Percentiles rank a stretch among this genome's conserved stretches.
These are phyloP conservation scores for Drosophila subobscura DNA, from an alignment of 1,140 invertebrate genomes.

Conservation along the genomic window DNA sequence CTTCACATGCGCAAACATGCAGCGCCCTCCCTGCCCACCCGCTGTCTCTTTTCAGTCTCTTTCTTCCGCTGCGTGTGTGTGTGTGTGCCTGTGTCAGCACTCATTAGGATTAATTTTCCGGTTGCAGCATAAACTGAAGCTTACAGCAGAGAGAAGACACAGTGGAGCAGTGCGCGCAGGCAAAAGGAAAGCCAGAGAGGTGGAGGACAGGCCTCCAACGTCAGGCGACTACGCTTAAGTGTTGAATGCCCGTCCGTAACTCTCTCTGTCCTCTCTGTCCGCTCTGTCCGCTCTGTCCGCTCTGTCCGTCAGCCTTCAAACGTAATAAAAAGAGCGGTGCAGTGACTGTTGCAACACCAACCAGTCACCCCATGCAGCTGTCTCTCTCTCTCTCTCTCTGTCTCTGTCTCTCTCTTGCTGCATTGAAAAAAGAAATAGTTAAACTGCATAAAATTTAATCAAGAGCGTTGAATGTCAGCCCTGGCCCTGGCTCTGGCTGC, in stretches of 20 bases:
- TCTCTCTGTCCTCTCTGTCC: slow-evolving; percentile 1
- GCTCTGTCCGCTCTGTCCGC: slow-evolving; percentile 1
- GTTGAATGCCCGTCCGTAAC: slow-evolving; percentile 46
- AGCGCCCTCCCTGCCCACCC: slow-evolving; percentile 20
- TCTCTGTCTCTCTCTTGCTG: neutral
- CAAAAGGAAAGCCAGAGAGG: slow-evolving; percentile 2
- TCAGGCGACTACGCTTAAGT: slow-evolving; percentile 52
- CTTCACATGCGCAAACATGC: slow-evolving; percentile 71
- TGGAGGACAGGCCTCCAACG: too few species aligned
- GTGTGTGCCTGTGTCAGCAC: slow-evolving; percentile 70
- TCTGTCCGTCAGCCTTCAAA: slow-evolving; percentile 64
- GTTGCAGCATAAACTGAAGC: slow-evolving; percentile 79
- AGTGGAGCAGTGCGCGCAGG: neutral
- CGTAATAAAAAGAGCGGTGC: slow-evolving; percentile 60
- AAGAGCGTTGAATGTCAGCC: slow-evolving; percentile 80
- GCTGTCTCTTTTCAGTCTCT: slow-evolving; percentile 13
- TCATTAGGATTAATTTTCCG: slow-evolving; percentile 82
- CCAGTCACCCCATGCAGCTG: neutral
- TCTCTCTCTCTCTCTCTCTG: neutral
- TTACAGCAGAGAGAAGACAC: slow-evolving; percentile 58
- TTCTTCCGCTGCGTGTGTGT: slow-evolving; percentile 12
- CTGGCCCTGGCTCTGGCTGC: slow-evolving; percentile 49
- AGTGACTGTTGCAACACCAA: slow-evolving; percentile 6
- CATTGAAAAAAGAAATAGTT: slow-evolving; percentile 62
- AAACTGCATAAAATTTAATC: slow-evolving; percentile 82